phyloP scores from a whole-genome alignment of 2,797 vertebrate genomes.

The Heteromormyrus szaboi region DNA sequence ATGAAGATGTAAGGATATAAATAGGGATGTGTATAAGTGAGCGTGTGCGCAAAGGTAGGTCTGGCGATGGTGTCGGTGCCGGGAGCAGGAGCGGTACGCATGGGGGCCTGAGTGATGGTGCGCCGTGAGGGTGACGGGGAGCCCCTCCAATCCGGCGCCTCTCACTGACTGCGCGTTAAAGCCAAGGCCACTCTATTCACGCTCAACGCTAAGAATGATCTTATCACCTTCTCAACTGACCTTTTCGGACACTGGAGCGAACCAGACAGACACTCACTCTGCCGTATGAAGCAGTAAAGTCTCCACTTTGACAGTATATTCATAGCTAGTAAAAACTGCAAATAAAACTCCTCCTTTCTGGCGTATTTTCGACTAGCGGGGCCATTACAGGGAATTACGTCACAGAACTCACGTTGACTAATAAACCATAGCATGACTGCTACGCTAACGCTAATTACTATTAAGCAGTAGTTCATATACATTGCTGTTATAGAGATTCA shows the following conservation, averaged over 20 bases:
- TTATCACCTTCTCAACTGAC: conserved; percentile 7
- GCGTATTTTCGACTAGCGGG: neutral
- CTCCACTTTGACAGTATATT: conserved; percentile 16
- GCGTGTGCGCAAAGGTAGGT: neutral
- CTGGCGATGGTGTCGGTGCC: neutral
- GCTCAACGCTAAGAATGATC: neutral
- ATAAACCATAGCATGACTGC: neutral
- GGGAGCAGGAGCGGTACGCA: neutral
- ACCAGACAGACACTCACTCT: neutral
- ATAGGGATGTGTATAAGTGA: conserved; percentile 6
- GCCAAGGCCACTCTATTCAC: neutral
- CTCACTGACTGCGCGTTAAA: neutral
- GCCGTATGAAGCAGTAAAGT: neutral
- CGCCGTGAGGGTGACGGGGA: neutral
- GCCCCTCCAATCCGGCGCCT: neutral
- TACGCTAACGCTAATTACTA: neutral
- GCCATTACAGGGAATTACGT: neutral
- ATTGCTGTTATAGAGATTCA: neutral
- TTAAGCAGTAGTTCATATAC: neutral
- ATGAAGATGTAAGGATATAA: conserved; percentile 14
- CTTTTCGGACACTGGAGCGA: conserved; percentile 2
- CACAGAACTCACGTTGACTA: neutral
- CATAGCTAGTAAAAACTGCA: conserved; percentile 1
- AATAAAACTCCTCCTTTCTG: conserved; percentile 1
- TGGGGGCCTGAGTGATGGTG: neutral